phyloP scores from a whole-genome alignment of 1,140 invertebrate species.

The Agrypnia vestita region DNA sequence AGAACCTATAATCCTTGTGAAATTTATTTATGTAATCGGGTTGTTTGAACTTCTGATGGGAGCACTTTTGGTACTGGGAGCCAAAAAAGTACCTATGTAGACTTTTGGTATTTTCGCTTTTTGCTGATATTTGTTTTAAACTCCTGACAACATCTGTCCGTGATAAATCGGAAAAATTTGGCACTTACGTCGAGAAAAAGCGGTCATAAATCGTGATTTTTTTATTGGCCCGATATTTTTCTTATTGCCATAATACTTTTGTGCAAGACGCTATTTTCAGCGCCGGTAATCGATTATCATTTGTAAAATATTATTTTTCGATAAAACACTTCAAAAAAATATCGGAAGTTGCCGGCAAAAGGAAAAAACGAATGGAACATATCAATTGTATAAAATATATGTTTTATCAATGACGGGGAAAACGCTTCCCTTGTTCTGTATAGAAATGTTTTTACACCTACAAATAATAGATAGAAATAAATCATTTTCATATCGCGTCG shows the following conservation, averaged over 20 bases:
- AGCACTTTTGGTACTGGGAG: too few relatives aligned
- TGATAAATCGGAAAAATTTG: slow-evolving; percentile 37
- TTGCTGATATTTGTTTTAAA: slow-evolving; percentile 21
- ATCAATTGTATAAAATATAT: too few relatives aligned
- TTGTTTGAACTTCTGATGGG: too few relatives aligned
- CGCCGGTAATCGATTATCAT: slow-evolving; percentile 14
- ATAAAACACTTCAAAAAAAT: slow-evolving; percentile 20
- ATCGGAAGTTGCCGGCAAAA: background rate
- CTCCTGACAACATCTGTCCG: slow-evolving; percentile 36
- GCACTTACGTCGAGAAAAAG: slow-evolving; percentile 18
- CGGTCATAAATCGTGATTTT: slow-evolving; percentile 19
- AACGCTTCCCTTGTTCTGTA: too few relatives aligned
- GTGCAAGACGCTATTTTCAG: slow-evolving; percentile 27
- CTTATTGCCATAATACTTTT: slow-evolving; percentile 20
- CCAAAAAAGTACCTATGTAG: background rate
- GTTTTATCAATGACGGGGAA: too few relatives aligned
- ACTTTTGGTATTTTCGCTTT: background rate
- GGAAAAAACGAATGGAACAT: background rate
- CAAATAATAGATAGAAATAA: too few relatives aligned
- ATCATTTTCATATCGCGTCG: too few relatives aligned
- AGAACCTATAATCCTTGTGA: too few relatives aligned
- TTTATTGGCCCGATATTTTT: slow-evolving; percentile 12
- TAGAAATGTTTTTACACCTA: too few relatives aligned
- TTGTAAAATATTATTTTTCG: slow-evolving; percentile 33
- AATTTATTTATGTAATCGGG: too few relatives aligned